phyloP scores from a whole-genome alignment of 1,140 invertebrate species.

The Tribolium castaneum region DNA sequence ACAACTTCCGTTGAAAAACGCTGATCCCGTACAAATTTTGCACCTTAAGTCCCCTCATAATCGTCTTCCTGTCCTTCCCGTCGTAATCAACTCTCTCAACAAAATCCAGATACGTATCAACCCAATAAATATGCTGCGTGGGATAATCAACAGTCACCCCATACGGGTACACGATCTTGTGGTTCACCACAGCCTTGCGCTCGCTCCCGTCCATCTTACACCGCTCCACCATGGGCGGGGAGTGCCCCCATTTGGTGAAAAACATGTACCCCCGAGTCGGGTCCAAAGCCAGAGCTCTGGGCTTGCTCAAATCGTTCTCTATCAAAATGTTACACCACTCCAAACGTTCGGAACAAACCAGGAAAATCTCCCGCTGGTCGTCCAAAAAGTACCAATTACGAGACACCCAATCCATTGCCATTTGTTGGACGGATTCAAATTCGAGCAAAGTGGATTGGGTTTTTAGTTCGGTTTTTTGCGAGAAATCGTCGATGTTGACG shows the following conservation, averaged over 20 bases:
- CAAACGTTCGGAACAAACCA: slow-evolving; percentile 75
- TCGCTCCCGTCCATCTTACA: slow-evolving; percentile 72
- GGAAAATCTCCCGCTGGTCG: slow-evolving; percentile 77
- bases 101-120: slow-evolving; percentile 80
- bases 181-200: slow-evolving; percentile 67
- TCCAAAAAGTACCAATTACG: slow-evolving; percentile 90
- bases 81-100: slow-evolving; percentile 79
- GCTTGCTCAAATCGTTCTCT: slow-evolving; percentile 77
- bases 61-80: slow-evolving; percentile 73
- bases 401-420: slow-evolving; percentile 88
- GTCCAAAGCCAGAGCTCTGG: slow-evolving; percentile 84
- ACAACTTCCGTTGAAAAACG: slow-evolving; percentile 77
- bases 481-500: slow-evolving; percentile 71
- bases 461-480: slow-evolving; percentile 69
- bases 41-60: slow-evolving; percentile 72
- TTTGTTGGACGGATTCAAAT: slow-evolving; percentile 72
- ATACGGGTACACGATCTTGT: slow-evolving; percentile 78
- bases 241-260: slow-evolving; percentile 79
- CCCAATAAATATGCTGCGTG: slow-evolving; percentile 81
- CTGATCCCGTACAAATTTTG: slow-evolving; percentile 76
- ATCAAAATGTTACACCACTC: slow-evolving; percentile 75
- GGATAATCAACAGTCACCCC: slow-evolving; percentile 79
- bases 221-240: slow-evolving; percentile 72
- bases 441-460: slow-evolving; percentile 69
- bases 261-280: slow-evolving; percentile 82